Evolutionary conservation across 2,113 vertebrate genomes (phyloP).

Genomic region (Tilapia sparmanii): DNA sequence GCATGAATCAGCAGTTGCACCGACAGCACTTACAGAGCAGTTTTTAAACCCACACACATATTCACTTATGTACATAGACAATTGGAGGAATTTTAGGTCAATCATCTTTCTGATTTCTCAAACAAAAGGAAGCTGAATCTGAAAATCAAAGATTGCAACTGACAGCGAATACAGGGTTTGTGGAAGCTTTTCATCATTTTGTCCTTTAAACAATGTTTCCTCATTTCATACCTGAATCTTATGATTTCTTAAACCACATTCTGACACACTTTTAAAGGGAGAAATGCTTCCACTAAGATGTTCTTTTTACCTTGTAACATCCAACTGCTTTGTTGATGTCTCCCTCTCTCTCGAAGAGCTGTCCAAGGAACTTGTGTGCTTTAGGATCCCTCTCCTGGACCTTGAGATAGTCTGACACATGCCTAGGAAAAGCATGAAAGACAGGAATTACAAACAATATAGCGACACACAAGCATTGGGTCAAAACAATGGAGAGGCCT

Average conservation of each 20-base stretch:
- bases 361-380: constrained; percentile 93
- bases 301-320: constrained; percentile 85
- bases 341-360: constrained; percentile 88
- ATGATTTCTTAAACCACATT: not conserved
- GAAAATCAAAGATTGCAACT: not conserved
- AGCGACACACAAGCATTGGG: not conserved
- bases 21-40: not conserved
- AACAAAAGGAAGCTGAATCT: not conserved
- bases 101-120: not conserved
- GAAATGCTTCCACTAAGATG: not conserved
- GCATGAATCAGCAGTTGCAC: not conserved
- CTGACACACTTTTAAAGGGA: not conserved
- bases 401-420: constrained; percentile 87
- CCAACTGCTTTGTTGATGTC: constrained; percentile 88
- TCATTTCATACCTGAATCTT: not conserved
- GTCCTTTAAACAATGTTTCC: not conserved
- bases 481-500: not conserved
- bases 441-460: not conserved
- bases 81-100: not conserved
- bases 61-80: not conserved
- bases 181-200: not conserved
- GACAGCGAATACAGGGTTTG: not conserved
- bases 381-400: constrained; percentile 93
- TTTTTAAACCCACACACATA: not conserved
- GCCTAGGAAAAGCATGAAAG: constrained; percentile 47